Evolutionary conservation across 2,888 invertebrate genomes (phyloP).

Genomic region (Emmelina monodactyla): DNA sequence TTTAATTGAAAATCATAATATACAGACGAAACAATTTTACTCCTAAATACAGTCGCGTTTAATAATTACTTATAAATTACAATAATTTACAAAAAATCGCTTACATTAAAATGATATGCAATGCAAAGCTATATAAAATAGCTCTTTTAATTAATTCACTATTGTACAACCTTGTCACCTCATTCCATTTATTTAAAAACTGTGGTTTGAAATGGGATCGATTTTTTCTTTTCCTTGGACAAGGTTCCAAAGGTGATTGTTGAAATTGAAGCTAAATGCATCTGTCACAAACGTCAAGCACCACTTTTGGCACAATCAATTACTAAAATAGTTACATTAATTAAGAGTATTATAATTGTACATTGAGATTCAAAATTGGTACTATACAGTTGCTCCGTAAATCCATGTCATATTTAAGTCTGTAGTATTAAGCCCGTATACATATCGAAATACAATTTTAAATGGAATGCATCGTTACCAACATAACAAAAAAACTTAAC

Average conservation of each 20-base stretch:
- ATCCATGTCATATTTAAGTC: slow-evolving; percentile 21
- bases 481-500: slow-evolving; percentile 28
- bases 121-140: slow-evolving; percentile 41
- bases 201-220: too few species aligned
- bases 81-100: slow-evolving; percentile 60
- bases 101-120: slow-evolving; percentile 61
- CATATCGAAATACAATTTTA: too few species aligned
- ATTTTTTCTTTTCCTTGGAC: too few species aligned
- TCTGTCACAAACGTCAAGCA: slow-evolving; percentile 16
- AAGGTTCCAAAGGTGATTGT: slow-evolving; percentile 4
- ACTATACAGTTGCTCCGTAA: slow-evolving; percentile 38
- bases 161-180: not conserved
- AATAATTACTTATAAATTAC: slow-evolving; percentile 49
- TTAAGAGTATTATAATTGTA: slow-evolving; percentile 4
- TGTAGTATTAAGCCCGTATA: too few species aligned
- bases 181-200: too few species aligned
- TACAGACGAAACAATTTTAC: slow-evolving; percentile 32
- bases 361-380: slow-evolving; percentile 14
- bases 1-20: slow-evolving; percentile 18
- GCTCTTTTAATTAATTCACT: slow-evolving; percentile 2
- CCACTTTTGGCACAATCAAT: slow-evolving; percentile 22
- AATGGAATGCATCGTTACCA: too few species aligned
- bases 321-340: slow-evolving; percentile 6
- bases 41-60: slow-evolving; percentile 52
- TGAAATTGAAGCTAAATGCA: slow-evolving; percentile 16